phyloP scores from a whole-genome alignment of 1,140 invertebrate genomes.

The Onthophagus taurus region DNA sequence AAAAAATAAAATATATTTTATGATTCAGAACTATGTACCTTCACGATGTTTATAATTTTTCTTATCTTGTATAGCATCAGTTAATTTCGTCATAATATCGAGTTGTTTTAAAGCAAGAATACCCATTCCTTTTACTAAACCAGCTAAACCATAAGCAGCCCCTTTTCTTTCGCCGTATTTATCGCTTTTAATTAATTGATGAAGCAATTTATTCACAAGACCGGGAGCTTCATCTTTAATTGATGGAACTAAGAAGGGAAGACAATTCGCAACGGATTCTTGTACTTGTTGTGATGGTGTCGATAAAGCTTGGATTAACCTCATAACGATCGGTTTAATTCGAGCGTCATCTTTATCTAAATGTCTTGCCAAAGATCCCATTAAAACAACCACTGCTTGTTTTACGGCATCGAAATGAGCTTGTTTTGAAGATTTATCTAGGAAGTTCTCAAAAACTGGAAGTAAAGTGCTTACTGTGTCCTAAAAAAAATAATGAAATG shows the following conservation, averaged over 20 bases:
- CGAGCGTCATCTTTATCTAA: conserved; percentile 81
- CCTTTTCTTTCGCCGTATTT: conserved; percentile 95
- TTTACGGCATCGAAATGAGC: conserved; percentile 87
- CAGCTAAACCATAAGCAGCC: conserved; percentile 81
- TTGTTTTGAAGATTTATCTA: conserved; percentile 82
- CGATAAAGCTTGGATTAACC: conserved; percentile 82
- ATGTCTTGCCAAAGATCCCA: conserved; percentile 93
- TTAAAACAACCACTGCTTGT: conserved; percentile 92
- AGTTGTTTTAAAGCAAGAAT: conserved; percentile 91
- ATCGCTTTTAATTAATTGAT: conserved; percentile 82
- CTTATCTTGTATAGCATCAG: conserved; percentile 92
- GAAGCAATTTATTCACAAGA: conserved; percentile 80
- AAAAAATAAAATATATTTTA: not conserved
- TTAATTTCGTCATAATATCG: conserved; percentile 91
- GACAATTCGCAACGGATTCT: conserved; percentile 93
- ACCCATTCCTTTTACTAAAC: conserved; percentile 90
- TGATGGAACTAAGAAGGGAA: conserved; percentile 86
- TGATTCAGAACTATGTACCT: conserved; percentile 43
- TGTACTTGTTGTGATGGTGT: conserved; percentile 97
- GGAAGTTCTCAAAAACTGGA: conserved; percentile 82
- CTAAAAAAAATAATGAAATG: conserved; percentile 26
- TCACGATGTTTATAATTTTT: conserved; percentile 90
- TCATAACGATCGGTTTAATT: conserved; percentile 84
- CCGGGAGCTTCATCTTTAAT: conserved; percentile 83
- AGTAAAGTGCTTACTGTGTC: conserved; percentile 63